phyloP scores from a whole-genome alignment of 2,797 vertebrate genomes.

The Gephyroberyx darwinii region DNA sequence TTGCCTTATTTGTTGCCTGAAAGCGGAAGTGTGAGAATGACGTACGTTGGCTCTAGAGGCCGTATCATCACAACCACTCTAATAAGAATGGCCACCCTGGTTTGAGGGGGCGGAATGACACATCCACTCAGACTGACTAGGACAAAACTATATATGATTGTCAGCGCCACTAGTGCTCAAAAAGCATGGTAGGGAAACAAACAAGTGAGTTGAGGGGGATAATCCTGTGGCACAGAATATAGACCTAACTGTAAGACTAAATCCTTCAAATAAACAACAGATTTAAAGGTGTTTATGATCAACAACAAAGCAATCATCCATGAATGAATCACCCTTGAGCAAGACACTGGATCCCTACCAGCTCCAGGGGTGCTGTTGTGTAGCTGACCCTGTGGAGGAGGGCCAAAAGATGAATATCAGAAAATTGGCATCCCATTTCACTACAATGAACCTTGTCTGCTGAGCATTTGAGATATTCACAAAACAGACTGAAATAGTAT shows the following conservation, averaged over 20 bases:
- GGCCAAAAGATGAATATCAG: too few species aligned
- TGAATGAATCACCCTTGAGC: too few species aligned
- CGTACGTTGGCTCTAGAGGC: conserved; percentile 38
- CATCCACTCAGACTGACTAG: background rate
- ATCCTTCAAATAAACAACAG: background rate
- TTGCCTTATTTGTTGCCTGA: conserved; percentile 38
- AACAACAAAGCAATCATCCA: background rate
- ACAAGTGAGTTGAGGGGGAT: conserved; percentile 2
- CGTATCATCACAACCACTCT: background rate
- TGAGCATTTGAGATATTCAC: background rate
- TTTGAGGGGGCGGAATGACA: conserved; percentile 37
- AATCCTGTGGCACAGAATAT: background rate
- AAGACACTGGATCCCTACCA: too few species aligned
- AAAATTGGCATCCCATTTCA: background rate
- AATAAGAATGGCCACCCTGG: conserved; percentile 43
- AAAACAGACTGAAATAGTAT: background rate
- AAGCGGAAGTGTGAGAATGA: conserved; percentile 57
- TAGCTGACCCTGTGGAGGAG: too few species aligned
- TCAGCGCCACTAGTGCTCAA: background rate
- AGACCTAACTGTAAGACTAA: background rate
- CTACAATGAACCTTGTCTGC: background rate
- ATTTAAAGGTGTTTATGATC: background rate
- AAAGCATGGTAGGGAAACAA: background rate
- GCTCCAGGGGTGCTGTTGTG: too few species aligned
- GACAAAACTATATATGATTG: conserved; percentile 8